Conservation (phyloP, 2,113 vertebrate species). For the Opisthocomus hoazin region DNA sequence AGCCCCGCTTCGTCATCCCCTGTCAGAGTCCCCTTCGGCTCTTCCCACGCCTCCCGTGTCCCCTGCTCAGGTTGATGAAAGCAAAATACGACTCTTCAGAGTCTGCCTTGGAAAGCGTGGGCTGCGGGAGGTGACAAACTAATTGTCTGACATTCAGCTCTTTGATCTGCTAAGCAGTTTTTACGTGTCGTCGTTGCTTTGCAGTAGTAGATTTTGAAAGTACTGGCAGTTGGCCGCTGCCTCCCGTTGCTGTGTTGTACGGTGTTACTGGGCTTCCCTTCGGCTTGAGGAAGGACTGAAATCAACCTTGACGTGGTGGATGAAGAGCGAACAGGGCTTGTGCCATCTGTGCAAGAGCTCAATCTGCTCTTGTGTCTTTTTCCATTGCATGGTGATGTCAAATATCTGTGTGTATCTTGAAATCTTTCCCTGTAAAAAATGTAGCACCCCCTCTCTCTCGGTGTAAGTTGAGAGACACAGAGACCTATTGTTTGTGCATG, state of each 20-base stretch:
- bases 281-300: not conserved
- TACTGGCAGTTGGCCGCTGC: not conserved
- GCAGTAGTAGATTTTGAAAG: not conserved
- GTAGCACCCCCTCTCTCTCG: not conserved
- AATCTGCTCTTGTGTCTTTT: conserved; percentile 12
- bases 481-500: rapidly evolving
- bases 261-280: not conserved
- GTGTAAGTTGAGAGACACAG: not conserved
- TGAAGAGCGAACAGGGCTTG: not conserved
- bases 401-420: not conserved
- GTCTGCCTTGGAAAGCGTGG: not conserved
- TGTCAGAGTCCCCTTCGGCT: not conserved
- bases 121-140: not conserved
- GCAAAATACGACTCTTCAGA: not conserved
- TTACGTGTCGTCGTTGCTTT: not conserved
- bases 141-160: not conserved
- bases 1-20: not conserved
- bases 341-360: not conserved
- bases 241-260: not conserved
- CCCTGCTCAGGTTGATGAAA: not conserved
- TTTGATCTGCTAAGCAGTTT: not conserved
- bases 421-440: not conserved
- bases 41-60: not conserved
- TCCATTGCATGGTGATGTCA: not conserved
- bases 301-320: not conserved